phyloP scores from a whole-genome alignment of 1,140 invertebrate genomes.

The Bombus vancouverensis region DNA sequence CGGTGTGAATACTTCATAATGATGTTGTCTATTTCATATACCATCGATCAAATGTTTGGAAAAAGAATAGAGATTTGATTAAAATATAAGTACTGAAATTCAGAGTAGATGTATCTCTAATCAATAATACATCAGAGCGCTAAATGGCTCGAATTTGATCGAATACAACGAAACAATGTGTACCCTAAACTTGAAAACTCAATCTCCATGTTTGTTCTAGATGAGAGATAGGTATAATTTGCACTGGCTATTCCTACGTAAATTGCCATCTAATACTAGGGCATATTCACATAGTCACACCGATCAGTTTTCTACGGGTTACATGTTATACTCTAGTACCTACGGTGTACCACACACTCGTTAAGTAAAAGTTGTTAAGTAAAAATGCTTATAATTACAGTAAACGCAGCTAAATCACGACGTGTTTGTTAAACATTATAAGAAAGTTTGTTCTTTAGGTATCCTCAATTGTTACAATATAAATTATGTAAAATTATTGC shows the following conservation, averaged over 20 bases:
- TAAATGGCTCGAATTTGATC: slow-evolving; percentile 2
- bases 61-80: background rate
- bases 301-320: slow-evolving; percentile 76
- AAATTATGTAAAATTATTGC: background rate
- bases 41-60: background rate
- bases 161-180: slow-evolving; percentile 38
- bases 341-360: slow-evolving; percentile 74
- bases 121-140: slow-evolving; percentile 12
- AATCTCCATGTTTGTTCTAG: slow-evolving; percentile 53
- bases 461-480: background rate
- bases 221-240: slow-evolving; percentile 60
- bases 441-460: background rate
- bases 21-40: background rate
- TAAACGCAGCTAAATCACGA: slow-evolving; percentile 75
- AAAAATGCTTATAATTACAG: slow-evolving; percentile 79
- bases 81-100: slow-evolving; percentile 35
- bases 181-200: slow-evolving; percentile 45
- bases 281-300: slow-evolving; percentile 81
- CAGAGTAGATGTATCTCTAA: background rate
- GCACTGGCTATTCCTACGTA: slow-evolving; percentile 68
- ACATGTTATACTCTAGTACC: slow-evolving; percentile 73
- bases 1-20: background rate
- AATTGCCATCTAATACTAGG: slow-evolving; percentile 65
- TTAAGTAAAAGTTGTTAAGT: slow-evolving; percentile 79
- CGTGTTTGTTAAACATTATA: slow-evolving; percentile 32